phyloP scores from a whole-genome alignment of 30 jellyfish, hydroid and myxozoan species.

The Morbakka virulenta region DNA sequence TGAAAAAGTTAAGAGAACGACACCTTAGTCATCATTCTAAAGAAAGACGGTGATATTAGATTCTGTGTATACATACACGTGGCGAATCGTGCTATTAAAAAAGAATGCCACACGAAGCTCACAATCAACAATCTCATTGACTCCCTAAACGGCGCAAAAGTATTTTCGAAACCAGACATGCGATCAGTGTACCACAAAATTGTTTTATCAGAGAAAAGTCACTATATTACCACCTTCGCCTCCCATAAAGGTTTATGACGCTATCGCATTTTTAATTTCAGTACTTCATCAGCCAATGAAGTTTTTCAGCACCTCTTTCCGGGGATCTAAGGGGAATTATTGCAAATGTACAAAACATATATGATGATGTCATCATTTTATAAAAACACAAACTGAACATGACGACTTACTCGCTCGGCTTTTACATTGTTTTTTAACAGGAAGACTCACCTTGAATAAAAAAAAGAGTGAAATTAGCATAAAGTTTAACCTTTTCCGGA shows the following conservation, averaged over 20 bases:
- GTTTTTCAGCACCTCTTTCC: slow-evolving; percentile 21
- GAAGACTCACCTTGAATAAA: background rate
- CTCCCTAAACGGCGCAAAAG: slow-evolving; percentile 1
- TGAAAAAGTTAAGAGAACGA: slow-evolving; percentile 4
- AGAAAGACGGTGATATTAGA: slow-evolving; percentile 2
- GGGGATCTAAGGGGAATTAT: slow-evolving; percentile 15
- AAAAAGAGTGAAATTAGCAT: slow-evolving; percentile 10
- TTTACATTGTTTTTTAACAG: background rate
- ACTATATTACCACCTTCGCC: slow-evolving; percentile 6
- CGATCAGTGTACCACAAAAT: slow-evolving; percentile 14
- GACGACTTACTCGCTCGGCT: background rate
- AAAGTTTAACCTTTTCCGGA: slow-evolving; percentile 7
- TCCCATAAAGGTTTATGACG: background rate
- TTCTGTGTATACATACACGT: slow-evolving; percentile 4
- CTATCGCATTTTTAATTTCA: background rate
- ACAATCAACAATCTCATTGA: slow-evolving; percentile 5
- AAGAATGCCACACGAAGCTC: slow-evolving; percentile 14
- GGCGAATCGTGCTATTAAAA: slow-evolving; percentile 28
- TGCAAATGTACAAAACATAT: slow-evolving; percentile 5
- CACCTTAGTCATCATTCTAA: slow-evolving; percentile 28
- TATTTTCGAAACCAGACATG: slow-evolving; percentile 5
- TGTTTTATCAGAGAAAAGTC: slow-evolving; percentile 15
- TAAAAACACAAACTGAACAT: slow-evolving; percentile 17
- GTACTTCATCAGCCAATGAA: slow-evolving; percentile 21
- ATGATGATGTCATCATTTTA: slow-evolving; percentile 6